Evolutionary conservation across 2,113 vertebrate genomes (phyloP).

Genomic region (Alligator sinensis): DNA sequence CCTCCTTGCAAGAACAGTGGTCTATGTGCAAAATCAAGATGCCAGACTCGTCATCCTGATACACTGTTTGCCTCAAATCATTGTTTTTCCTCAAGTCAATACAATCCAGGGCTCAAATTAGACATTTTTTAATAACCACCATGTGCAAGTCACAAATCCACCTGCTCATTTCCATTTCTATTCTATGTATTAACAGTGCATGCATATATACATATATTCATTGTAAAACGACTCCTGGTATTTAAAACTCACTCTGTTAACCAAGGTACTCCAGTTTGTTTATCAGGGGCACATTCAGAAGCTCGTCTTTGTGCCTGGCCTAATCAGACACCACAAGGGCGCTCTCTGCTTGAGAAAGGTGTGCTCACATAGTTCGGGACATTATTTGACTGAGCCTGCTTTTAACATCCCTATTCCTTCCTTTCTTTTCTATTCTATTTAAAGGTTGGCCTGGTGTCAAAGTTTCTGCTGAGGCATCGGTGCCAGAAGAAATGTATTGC

Average conservation of each 20-base stretch:
- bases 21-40: background rate
- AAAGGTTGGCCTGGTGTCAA: too few species aligned
- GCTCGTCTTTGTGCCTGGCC: background rate
- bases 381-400: background rate
- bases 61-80: background rate
- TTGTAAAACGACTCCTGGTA: too few species aligned
- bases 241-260: too few species aligned
- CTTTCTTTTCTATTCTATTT: background rate
- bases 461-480: background rate
- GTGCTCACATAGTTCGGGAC: rapidly evolving
- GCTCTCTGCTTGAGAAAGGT: background rate
- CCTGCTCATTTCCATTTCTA: background rate
- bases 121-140: background rate
- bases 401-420: background rate
- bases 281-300: background rate
- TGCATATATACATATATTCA: too few species aligned
- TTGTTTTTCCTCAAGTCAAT: background rate
- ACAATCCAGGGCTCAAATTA: background rate
- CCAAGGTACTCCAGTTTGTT: background rate
- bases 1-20: background rate
- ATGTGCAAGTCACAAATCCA: background rate
- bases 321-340: background rate
- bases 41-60: background rate
- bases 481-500: background rate
- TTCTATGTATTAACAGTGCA: background rate